Evolutionary conservation across 2,797 vertebrate genomes (phyloP), one percentile per base, ranked within the genome.

Genomic region (Allobates femoralis): DNA sequence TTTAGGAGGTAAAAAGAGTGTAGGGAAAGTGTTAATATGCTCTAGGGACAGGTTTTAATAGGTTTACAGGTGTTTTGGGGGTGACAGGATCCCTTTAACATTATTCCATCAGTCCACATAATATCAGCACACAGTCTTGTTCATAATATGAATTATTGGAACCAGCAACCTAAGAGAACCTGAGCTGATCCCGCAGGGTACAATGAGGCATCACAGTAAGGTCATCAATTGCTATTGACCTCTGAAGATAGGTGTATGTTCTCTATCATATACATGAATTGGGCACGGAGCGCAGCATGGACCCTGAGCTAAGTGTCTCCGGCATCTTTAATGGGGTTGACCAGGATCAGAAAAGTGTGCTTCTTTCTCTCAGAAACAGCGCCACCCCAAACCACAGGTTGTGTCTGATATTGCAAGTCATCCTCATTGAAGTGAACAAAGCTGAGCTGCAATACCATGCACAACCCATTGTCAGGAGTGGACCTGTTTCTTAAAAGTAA

Each of bases 171-270:
- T 81, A 73, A 86, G 80, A 86, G 84, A 62, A 51, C 18, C n/a
- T 62, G 84, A 86, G 77, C 77, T 81, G 84, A 86, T 81, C 84
- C 66, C 7, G 14, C 11, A 53, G 66, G 30, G 62, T 77, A 56
- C 1, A 56, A 32, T 0, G 28, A 30, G 67, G 37, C 53, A 64
- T 41, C 78, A 51, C 28, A 15, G 64, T 28, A 51, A 50, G 64
- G 37, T 41, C 34, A 83, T 8, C 26, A 0, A 51, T 62, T 46
- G 71, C 55, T 46, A 75, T 46, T 84, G 53, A 74, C 34, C 82
- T 62, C 51, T 60, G 14, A 3, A 34, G n/a, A 0, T 26, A 81
- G 41, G 41, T 67, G 79, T 81, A 67, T 67, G 41, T 28, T 62
- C 46, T 34, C 56, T 26, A 3, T 19, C 30, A 28, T 67, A 67